Evolutionary conservation across 2,113 vertebrate genomes (phyloP), one percentile per base, ranked within the genome.

Genomic region (Cercopithecus mona): DNA sequence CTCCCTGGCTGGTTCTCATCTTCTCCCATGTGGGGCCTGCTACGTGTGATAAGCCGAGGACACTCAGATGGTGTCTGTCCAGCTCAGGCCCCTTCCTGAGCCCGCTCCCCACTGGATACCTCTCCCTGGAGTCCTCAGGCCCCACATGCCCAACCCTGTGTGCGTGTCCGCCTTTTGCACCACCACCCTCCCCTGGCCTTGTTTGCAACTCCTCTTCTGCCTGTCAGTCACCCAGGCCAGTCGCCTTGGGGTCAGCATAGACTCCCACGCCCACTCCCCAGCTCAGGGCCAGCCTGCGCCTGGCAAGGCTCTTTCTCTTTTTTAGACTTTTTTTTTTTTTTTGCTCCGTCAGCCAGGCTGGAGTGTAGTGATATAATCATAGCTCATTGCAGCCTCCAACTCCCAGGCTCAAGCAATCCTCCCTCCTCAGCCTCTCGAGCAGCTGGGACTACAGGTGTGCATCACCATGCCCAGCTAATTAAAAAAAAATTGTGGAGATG

Each of bases 151-250:
- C 85, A 72, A 11, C n/a, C 4, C 43, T 12, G 73, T 43, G 25
- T 0, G 0, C 6, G 8, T 64, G 68, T 27, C 50, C 35, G 0
- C 5, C 52, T 23, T 59, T 27, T 0, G 64, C 43, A 11, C 50
- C 88, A 18, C 55, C 23, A 8, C 30, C 18, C 1, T 17, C 38
- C 8, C 32, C 76, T 48, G 81, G 6, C 61, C 40, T 79, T 59
- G 73, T 59, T 20, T 70, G 12, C 4, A 6, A 2, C 57, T 8
- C 30, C 23, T 16, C 25, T 10, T 16, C 8, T 1, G 11, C 55
- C 80, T 6, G 2, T n/a, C 50, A 35, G 43, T 7, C 50, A 72
- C 35, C 61, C 66, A 59, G 38, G 48, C 50, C 50, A 73, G 76
- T 32, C 40, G 14, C 6, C 40, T 55, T 32, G 32, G 84, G 13